Base-by-base conservation (phyloP, 2,113 vertebrate genomes). In the Chamaea fasciata region DNA sequence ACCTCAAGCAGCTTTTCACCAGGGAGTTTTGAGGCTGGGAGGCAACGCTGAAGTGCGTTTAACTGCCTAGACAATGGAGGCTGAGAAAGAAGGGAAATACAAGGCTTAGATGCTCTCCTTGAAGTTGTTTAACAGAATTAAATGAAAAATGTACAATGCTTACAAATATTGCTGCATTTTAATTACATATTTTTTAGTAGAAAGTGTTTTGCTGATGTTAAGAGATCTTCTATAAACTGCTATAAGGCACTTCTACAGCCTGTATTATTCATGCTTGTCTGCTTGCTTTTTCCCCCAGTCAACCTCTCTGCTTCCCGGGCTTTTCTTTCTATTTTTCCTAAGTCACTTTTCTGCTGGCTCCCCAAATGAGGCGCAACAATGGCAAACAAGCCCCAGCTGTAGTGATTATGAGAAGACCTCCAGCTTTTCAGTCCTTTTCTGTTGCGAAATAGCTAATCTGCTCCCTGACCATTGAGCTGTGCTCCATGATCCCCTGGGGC, bases 171-270 rank as follows among this genome's bases (percentile, higher is more conserved):
- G 70, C 70, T 67, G 65, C 3, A 0, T 92, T 95, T 96, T 95
- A 85, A 84, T 90, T 95, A 89, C 80, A 88, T 73, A 93, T 84
- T 94, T 96, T 93, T 88, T 87, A 95, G 79, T 74, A 95, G 80
- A 91, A 96, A 88, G 69, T 84, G 47, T 83, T 97, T 80, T 87
- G 71, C 83, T 87, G 65, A 91, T 95, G 52, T 83, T 95, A 92
- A 88, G 73, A 96, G 90, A 90, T 76, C 85, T 97, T 94, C 91
- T 87, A 94, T 95, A 96, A 97, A 95, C 91, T 87, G 95, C 94
- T 96, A 92, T 79, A 92, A 95, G 84, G 92, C 89, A 91, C 91
- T 97, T 94, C 82, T 94, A 83, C 94, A 83, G 92, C 83, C 68
- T 95, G 47, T 64, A 86, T 94, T 94, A 94, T 84, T 86, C 68